These are phyloP conservation scores for Prochilodus magdalenae DNA, from an alignment of 2,113 vertebrate species.

Conservation along the genomic window DNA sequence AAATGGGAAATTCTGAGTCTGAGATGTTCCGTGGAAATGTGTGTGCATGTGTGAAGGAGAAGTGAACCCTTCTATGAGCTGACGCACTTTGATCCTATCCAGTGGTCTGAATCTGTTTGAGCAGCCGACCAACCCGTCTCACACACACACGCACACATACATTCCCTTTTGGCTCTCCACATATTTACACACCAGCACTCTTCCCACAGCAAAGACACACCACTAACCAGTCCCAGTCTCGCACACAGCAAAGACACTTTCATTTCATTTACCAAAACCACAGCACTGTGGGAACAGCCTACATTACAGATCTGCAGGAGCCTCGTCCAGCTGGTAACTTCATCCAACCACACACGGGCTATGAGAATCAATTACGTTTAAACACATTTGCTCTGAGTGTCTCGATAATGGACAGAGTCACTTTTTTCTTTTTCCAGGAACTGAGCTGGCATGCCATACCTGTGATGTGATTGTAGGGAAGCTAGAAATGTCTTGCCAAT, in stretches of 20 bases:
- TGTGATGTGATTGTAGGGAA: slow-evolving; percentile 2
- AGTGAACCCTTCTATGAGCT: slow-evolving; percentile 41
- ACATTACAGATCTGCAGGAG: slow-evolving; percentile 22
- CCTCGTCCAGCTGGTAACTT: slow-evolving; percentile 27
- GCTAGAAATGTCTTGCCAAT: background rate
- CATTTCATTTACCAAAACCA: slow-evolving; percentile 39
- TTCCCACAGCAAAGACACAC: slow-evolving; percentile 50
- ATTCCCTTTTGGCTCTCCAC: slow-evolving; percentile 28
- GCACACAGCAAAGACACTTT: slow-evolving; percentile 20
- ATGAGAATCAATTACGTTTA: slow-evolving; percentile 19
- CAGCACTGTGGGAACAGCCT: slow-evolving; percentile 33
- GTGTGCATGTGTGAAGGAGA: slow-evolving; percentile 38
- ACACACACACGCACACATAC: slow-evolving; percentile 13
- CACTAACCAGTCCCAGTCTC: slow-evolving; percentile 30
- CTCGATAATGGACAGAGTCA: background rate
- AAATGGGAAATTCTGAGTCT: slow-evolving; percentile 44
- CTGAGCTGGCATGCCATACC: background rate
- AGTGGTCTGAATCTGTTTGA: slow-evolving; percentile 50
- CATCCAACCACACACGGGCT: slow-evolving; percentile 39
- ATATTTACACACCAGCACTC: slow-evolving; percentile 48
- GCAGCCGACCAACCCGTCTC: slow-evolving; percentile 35
- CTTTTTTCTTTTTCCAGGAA: background rate
- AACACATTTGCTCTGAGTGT: slow-evolving; percentile 8
- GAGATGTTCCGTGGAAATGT: slow-evolving; percentile 16
- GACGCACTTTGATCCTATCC: slow-evolving; percentile 54